Evolutionary conservation across 2,888 invertebrate genomes (phyloP), one percentile per base, ranked within the genome.

Genomic region (Litoditis marina): DNA sequence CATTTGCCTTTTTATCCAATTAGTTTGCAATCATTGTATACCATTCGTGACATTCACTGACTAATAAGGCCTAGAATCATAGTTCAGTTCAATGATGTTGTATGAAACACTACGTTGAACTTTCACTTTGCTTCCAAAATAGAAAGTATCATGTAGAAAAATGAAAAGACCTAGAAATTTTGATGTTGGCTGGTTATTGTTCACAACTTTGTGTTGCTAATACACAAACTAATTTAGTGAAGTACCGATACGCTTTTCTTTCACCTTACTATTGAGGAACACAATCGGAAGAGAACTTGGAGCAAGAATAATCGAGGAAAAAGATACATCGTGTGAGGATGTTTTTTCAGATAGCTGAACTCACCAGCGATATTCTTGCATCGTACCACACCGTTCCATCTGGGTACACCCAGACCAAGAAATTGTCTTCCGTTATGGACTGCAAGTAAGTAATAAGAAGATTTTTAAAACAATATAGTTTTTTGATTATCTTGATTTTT

Each of bases 361-460:
- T 50, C 47, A 70, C 70, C 53, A 73, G 65, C 28, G 70, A 70
- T 56, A 73, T 70, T 65, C 73, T 57, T 30, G 70, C 66, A 63
- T 73, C 81, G 63, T 81, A 82, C 80, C 79, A 81, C 39, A 82
- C 78, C 28, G 73, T 64, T 19, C 82, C 82, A 58, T 76, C 71
- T 2, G 79, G 80, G 67, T 79, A 80, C 28, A 82, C 73, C 80
- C 80, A 81, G 32, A 82, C 74, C 32, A 79, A 69, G 63, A 82
- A 82, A 55, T 82, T 82, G 69, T 77, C 77, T 47, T 82, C 78
- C 22, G 82, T 82, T 54, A 82, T 76, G 59, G 75, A 74, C 69
- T 63, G 39, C 42, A 59, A 51, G 13, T 2, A 16, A 61, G 34
- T 56, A 7, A 39, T n/a, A 25, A 42, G 42, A 16, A 55, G 42